These are phyloP conservation scores for Pantelozetes paolii DNA, from an alignment of 2,888 invertebrate genomes.

Conservation along the genomic window DNA sequence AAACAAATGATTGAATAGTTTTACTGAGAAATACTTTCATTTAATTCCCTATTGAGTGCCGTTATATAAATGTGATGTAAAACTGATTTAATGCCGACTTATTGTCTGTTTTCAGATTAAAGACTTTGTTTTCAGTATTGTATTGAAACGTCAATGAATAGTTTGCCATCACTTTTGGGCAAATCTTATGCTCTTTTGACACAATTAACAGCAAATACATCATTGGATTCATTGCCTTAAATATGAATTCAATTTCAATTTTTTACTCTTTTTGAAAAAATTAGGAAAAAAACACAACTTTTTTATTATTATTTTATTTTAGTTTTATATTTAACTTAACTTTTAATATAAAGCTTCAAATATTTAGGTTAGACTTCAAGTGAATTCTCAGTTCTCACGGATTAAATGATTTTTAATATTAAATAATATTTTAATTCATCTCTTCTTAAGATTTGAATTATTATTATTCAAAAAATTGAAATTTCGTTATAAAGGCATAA, in stretches of 20 bases:
- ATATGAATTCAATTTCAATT: background rate
- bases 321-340: background rate
- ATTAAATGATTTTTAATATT: background rate
- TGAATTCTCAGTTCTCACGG: background rate
- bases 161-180: background rate
- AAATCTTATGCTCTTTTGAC: background rate
- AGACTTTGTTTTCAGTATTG: background rate
- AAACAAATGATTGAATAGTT: background rate
- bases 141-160: background rate
- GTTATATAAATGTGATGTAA: background rate
- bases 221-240: background rate
- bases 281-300: background rate
- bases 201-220: background rate
- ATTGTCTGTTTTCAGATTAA: background rate
- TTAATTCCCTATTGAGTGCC: background rate
- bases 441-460: background rate
- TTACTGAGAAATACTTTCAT: background rate
- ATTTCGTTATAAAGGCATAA: background rate
- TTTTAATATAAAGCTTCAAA: slow-evolving; percentile 7
- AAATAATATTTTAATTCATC: background rate
- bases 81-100: background rate
- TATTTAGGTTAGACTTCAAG: slow-evolving; percentile 6
- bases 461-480: background rate
- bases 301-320: background rate
- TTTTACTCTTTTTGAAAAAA: background rate